phyloP scores from a whole-genome alignment of 2,888 invertebrate genomes.

The Chaitophorus viminalis region DNA sequence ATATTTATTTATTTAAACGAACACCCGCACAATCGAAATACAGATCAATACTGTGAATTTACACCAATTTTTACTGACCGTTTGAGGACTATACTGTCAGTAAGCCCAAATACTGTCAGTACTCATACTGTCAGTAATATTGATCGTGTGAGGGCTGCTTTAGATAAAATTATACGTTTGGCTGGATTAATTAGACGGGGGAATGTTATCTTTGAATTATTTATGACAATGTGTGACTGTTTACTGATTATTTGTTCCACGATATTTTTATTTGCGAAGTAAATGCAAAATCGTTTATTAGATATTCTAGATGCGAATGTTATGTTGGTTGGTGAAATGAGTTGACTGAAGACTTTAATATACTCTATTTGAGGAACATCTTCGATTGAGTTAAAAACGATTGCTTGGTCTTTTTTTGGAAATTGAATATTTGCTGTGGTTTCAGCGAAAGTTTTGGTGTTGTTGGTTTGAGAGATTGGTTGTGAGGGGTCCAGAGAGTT shows the following conservation, averaged over 20 bases:
- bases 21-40: slow-evolving; percentile 8
- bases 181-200: slow-evolving; percentile 4
- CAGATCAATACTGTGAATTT: background rate
- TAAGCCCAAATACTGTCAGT: slow-evolving; percentile 17
- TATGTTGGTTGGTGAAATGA: background rate
- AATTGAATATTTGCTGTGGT: slow-evolving; percentile 15
- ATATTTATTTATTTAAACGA: slow-evolving; percentile 4
- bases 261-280: slow-evolving; percentile 13
- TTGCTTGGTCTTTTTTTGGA: slow-evolving; percentile 26
- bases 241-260: slow-evolving; percentile 1
- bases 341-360: slow-evolving; percentile 1
- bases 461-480: background rate
- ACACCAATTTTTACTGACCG: background rate
- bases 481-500: background rate
- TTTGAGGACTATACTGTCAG: slow-evolving; percentile 17
- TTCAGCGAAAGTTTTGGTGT: slow-evolving; percentile 17
- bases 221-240: slow-evolving; percentile 16
- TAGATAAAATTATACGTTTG: slow-evolving; percentile 2
- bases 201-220: slow-evolving; percentile 15
- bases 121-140: slow-evolving; percentile 37
- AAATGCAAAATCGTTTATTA: slow-evolving; percentile 31
- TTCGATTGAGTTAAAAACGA: slow-evolving; percentile 3
- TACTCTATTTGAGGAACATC: background rate
- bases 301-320: slow-evolving; percentile 15
- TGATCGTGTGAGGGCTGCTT: slow-evolving; percentile 44